Percentiles rank a stretch among this genome's conserved stretches.
These are phyloP conservation scores for Hydrocynus forskahlii DNA, from an alignment of 2,797 vertebrate genomes.

Conservation along the genomic window DNA sequence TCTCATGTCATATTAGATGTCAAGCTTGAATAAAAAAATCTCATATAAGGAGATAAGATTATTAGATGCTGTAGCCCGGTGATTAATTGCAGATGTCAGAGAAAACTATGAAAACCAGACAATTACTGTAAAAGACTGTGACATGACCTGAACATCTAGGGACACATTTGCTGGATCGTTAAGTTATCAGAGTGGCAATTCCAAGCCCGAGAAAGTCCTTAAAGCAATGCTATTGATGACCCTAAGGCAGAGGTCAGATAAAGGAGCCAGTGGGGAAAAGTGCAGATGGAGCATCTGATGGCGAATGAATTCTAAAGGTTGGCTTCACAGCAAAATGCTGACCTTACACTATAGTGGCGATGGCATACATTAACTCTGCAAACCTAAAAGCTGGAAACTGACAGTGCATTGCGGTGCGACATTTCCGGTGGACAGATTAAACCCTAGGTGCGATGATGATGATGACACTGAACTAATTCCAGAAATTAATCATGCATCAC, in stretches of 20 bases:
- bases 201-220: constrained; percentile 12
- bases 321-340: constrained; percentile 16
- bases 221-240: constrained; percentile 31
- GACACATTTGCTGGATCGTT: constrained; percentile 32
- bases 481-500: constrained; percentile 15
- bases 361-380: neutral
- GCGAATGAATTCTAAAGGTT: constrained; percentile 21
- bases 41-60: neutral
- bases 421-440: constrained; percentile 12
- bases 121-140: constrained; percentile 1
- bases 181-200: constrained; percentile 28
- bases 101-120: constrained; percentile 20
- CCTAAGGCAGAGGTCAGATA: constrained; percentile 27
- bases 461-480: neutral
- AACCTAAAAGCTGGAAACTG: neutral
- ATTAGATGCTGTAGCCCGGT: neutral
- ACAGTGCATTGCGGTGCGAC: neutral
- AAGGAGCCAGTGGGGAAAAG: constrained; percentile 11
- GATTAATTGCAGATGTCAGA: constrained; percentile 18
- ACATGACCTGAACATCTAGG: constrained; percentile 5
- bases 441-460: constrained; percentile 4
- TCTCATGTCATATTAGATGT: neutral
- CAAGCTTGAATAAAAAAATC: constrained; percentile 4
- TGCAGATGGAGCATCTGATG: constrained; percentile 9
- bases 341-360: neutral